Base-by-base conservation (phyloP, 1,140 invertebrate species). In the Diorhabda carinulata region DNA sequence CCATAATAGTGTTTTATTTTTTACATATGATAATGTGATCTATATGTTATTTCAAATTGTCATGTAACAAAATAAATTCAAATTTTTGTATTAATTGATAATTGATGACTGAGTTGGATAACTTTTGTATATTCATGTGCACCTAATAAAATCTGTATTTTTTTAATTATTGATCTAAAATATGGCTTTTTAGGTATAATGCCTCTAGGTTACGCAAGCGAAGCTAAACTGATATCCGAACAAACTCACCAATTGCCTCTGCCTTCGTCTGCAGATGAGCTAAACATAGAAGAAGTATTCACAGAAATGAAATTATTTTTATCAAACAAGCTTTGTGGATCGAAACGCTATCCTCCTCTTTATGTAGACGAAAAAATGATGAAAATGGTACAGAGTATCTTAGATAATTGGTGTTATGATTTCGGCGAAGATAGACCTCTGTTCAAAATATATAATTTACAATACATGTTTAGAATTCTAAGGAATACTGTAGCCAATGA, bases 381-480 rank as follows among this genome's bases (percentile, higher is more conserved):
- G 3, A 67, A 69, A 3, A 67, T 77, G 1, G 75, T 83, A 0
- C 70, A 77, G 43, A 78, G 81, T 63, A 81, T 86, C 5, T 74
- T 87, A 3, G 64, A 78, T 6, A 78, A 81, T 70, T 77, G 86
- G 74, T 79, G 79, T 40, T 45, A 67, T 40, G 71, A 79, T 64
- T 80, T 78, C 64, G 81, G 79, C n/a, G 68, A 71, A 5, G 9
- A 70, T 8, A 9, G 8, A 3, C 79, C 80, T 47, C 78, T 71
- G 66, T 84, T 87, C 72, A 71, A 77, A n/a, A 71, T 88, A 4
- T 88, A 87, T 74, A 81, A 81, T n/a, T 72, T 87, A 42, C 84
- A 87, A 66, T 72, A 73, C 1, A 65, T 88, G 6, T 85, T 87
- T 66, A 80, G 74, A 57, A 73, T 71, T 6, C 58, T 88, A n/a